These are phyloP conservation scores for Belonocnema kinseyi DNA, from an alignment of 1,140 invertebrate species.

Conservation along the genomic window DNA sequence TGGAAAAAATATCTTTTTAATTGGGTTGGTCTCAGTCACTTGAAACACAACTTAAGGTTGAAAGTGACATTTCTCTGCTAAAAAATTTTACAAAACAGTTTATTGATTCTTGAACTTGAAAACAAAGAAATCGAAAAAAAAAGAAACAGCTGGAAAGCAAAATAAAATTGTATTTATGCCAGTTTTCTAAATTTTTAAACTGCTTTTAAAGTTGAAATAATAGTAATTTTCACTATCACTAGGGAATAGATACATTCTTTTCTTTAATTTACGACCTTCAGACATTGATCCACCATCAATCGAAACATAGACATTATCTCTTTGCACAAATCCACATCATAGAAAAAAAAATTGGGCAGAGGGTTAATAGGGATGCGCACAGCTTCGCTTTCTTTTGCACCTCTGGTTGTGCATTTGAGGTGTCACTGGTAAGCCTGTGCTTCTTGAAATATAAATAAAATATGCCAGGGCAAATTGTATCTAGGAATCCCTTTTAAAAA, in stretches of 20 bases:
- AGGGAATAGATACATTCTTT: too few relatives aligned
- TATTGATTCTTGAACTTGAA: too few relatives aligned
- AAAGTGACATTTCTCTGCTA: too few relatives aligned
- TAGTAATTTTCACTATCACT: too few relatives aligned
- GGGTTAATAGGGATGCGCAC: conserved; percentile 61
- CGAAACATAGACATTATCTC: conserved; percentile 45
- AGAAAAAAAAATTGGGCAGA: conserved; percentile 61
- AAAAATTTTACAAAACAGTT: too few relatives aligned
- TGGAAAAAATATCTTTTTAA: background rate
- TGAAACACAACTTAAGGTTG: too few relatives aligned
- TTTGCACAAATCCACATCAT: conserved; percentile 45
- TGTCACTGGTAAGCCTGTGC: conserved; percentile 59
- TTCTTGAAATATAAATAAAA: conserved; percentile 44
- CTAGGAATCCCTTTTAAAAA: conserved; percentile 25
- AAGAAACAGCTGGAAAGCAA: too few relatives aligned
- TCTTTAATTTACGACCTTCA: conserved; percentile 12
- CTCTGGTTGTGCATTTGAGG: conserved; percentile 55
- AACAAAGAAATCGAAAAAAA: too few relatives aligned
- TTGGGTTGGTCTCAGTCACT: too few relatives aligned
- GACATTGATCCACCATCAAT: conserved; percentile 43
- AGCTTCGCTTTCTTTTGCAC: conserved; percentile 64
- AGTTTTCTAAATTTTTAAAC: too few relatives aligned
- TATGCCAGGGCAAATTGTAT: background rate
- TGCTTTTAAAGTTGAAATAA: too few relatives aligned
- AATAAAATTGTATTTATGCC: too few relatives aligned